Evolutionary conservation across 2,888 invertebrate genomes (phyloP), one percentile per base, ranked within the genome.

Genomic region (Timema cristinae): DNA sequence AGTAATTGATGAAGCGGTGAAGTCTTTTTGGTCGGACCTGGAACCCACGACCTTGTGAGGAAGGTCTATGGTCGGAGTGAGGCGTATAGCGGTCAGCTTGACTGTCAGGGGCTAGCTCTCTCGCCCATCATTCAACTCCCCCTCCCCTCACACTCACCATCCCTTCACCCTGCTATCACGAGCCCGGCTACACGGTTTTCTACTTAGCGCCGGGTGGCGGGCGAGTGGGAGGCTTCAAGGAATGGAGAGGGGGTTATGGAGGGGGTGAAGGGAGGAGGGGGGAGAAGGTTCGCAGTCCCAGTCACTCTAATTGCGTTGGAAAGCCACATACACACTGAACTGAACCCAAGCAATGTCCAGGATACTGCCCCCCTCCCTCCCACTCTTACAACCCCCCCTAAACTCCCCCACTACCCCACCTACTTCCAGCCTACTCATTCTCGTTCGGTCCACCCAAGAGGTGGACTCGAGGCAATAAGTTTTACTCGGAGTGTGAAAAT

Each of bases 101-200:
- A 48, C 63, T 63, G 63, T 63, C 63, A 63, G 16, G 32, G 15
- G 59, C 8, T 9, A 9, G 59, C 16, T 59, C 16, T 48, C 47
- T 10, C 63, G 63, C 63, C 63, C 63, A 63, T 63, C 63, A 63
- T 16, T 63, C 63, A 63, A 15, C 63, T 10, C 63, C 63, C 32
- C 16, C 32, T 32, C 63, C 56, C 63, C 82, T 82, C 81, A 79
- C 81, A 82, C 82, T 83, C 83, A 82, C 82, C 83, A 83, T 82
- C 81, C 78, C 80, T 79, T 79, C 80, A 79, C 78, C 76, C 70
- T 69, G 66, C 74, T 72, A 69, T 72, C 69, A 71, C 73, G 68
- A 72, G 80, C 80, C 81, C 79, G 51, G 61, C 81, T 82, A 83
- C 83, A 83, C 80, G 83, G 81, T 83, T 83, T 83, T 83, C 81